Base-by-base conservation (phyloP, 37 sponge, comb jelly and placozoan species). In the Aphrocallistes beatrix region DNA sequence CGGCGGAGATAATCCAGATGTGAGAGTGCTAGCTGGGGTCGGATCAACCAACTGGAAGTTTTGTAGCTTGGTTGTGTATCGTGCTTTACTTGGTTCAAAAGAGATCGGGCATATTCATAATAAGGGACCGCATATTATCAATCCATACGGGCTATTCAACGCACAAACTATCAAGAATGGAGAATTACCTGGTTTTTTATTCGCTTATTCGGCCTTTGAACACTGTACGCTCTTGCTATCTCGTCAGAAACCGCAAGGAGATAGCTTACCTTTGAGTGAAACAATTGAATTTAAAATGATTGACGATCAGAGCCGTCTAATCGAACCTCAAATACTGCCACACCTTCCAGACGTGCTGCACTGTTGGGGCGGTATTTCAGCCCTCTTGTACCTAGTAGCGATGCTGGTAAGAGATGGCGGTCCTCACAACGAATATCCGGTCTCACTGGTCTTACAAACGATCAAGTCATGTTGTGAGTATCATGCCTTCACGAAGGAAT, bases 11-110 rank as follows among this genome's bases (percentile, higher is more conserved):
- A 30, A 25, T 30, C 75, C 75, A 1, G 21, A 60, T 13, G n/a
- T 60, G 10, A 21, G 75, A 60, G 6, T 60, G 34, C 10, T 13
- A 25, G n/a, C 1, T 28, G 75, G 21, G 6, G 75, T 60, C 10
- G 75, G 17, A 60, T 60, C 75, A 32, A 60, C 75, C 3, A 60
- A 60, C 75, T 60, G 75, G 75, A 60, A 60, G n/a, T 60, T 60
- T 28, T 60, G 17, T 60, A 60, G 75, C n/a, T 13, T 60, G n/a
- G 75, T 60, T 60, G 75, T 60, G 34, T 60, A 60, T 13, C 8
- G 75, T 25, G 75, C 75, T 25, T 25, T 60, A 32, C n/a, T 60
- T 25, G 75, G 75, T 6, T 60, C 75, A 13, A 60, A 60, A 60
- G 75, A 60, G 21, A 60, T 60, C 28, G 25, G 34, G 8, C 75